Base-by-base conservation (phyloP, 2,888 invertebrate species). In the Clusia tigrina region DNA sequence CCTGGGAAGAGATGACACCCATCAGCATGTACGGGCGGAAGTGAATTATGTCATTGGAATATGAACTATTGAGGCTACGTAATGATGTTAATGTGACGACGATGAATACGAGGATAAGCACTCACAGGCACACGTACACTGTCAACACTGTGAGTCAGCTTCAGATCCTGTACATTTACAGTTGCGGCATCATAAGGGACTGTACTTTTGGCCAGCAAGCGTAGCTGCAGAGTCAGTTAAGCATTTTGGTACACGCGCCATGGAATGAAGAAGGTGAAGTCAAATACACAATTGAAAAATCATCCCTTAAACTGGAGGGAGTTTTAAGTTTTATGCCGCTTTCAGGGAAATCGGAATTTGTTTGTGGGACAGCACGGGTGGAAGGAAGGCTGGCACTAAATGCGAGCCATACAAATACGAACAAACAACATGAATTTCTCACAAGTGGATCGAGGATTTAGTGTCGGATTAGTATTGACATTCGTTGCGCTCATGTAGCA, bases 1-100 rank as follows among this genome's bases (percentile, higher is more conserved):
- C n/a, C n/a, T n/a, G n/a, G n/a, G n/a, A n/a, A n/a, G 20, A n/a
- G 56, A 48, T 38, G 42, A 37, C 24, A 37, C 56, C 42, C 64
- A 53, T 54, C 25, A 38, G 23, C 52, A 63, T 60, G 61, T 70
- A 69, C 69, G 66, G 72, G 67, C 73, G 70, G 69, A 63, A 22
- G 80, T 79, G 79, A 79, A 80, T 81, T 81, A 81, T 78, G 77
- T 72, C 74, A 71, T 72, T 70, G 68, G 70, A 68, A 53, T 74
- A 52, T 52, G 58, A 52, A 58, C 58, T 38, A 51, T 71, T 78
- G 76, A 74, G 74, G 74, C 77, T 78, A 71, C 77, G 76, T 78
- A 68, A 69, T 71, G 68, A 73, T 74, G 74, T 68, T 71, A 70
- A 67, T 63, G 58, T 53, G 17, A 54, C 46, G 54, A 18, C 48